phyloP scores from a whole-genome alignment of 2,888 invertebrate species.

The Augiades crinisus region DNA sequence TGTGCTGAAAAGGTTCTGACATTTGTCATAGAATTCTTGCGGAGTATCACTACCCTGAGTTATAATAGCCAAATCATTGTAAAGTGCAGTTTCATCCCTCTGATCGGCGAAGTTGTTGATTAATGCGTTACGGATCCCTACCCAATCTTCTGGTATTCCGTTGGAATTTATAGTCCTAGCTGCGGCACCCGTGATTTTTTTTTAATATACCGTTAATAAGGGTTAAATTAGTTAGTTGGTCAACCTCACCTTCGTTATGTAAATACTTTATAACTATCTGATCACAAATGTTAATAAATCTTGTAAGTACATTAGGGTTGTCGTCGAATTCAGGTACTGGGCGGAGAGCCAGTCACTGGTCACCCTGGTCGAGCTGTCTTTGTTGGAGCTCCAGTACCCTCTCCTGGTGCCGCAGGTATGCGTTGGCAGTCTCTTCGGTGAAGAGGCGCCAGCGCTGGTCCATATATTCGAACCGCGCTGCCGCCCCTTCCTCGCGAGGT shows the following conservation, averaged over 20 bases:
- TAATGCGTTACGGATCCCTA: conserved; percentile 29
- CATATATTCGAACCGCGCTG: too few relatives aligned
- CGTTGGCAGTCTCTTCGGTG: too few relatives aligned
- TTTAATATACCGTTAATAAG: conserved; percentile 2
- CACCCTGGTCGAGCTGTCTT: background rate
- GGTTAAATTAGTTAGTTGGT: conserved; percentile 7
- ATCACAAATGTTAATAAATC: conserved; percentile 34
- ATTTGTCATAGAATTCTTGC: conserved; percentile 36
- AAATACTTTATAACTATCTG: conserved; percentile 18
- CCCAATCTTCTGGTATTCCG: conserved; percentile 34
- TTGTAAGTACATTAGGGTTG: conserved; percentile 26
- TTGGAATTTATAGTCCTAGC: conserved; percentile 34
- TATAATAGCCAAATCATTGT: conserved; percentile 32
- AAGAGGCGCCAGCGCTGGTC: too few relatives aligned
- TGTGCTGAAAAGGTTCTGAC: conserved; percentile 30
- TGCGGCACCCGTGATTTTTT: conserved; percentile 32
- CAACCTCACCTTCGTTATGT: background rate
- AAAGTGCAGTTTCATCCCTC: conserved; percentile 34
- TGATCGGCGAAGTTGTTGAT: conserved; percentile 33
- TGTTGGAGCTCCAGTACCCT: too few relatives aligned
- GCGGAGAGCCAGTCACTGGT: background rate
- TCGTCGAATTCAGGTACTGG: conserved; percentile 28
- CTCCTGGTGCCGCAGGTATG: too few relatives aligned
- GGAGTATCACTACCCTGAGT: conserved; percentile 31
- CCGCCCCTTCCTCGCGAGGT: too few relatives aligned